Conservation (phyloP, 2,113 vertebrate species). For the Leucoraja erinaceus region DNA sequence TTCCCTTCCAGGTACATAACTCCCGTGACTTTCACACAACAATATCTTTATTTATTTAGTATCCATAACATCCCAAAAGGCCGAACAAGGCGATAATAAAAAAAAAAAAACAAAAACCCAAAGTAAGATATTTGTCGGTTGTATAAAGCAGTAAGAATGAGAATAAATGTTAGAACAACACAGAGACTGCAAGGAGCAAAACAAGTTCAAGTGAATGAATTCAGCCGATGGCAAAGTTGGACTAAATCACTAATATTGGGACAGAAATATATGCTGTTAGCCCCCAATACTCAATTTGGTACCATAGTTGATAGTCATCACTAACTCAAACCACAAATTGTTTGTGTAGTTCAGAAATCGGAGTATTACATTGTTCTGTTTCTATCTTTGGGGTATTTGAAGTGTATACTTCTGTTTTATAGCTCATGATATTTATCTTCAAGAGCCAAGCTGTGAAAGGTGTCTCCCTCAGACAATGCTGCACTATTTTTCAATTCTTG, state of each 20-base stretch:
- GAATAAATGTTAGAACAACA: neutral
- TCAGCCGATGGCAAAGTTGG: neutral
- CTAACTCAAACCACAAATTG: neutral
- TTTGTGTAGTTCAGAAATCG: neutral
- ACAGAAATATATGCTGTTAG: neutral
- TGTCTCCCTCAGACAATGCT: neutral
- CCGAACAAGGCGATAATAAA: no score
- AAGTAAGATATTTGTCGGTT: no score
- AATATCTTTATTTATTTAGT: no score
- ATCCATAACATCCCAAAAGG: no score
- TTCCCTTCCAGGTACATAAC: neutral
- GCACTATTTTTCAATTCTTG: neutral
- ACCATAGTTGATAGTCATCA: neutral
- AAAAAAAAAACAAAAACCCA: no score
- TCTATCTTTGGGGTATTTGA: no score
- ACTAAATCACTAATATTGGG: neutral
- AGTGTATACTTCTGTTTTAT: neutral
- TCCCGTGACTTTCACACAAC: no score
- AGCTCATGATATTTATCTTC: neutral
- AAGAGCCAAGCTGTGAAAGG: neutral
- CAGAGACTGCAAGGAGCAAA: neutral
- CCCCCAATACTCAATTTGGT: neutral
- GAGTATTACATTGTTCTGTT: neutral
- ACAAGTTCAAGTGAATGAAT: neutral
- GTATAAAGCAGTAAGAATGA: neutral